phyloP scores from a whole-genome alignment of 2,113 vertebrate species.

The Scopus umbretta region DNA sequence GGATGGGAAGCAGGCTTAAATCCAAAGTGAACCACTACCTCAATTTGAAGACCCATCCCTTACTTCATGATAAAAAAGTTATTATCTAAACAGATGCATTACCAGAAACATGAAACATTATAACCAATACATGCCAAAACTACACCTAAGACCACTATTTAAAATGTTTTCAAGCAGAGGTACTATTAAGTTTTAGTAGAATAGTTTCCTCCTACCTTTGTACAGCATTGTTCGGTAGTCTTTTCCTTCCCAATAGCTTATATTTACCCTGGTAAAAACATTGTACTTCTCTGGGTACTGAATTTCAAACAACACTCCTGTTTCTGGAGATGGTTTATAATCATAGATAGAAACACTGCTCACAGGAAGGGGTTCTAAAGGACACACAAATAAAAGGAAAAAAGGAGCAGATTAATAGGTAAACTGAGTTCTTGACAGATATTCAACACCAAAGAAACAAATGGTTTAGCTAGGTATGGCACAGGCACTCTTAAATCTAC shows the following conservation, averaged over 20 bases:
- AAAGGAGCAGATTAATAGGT: not conserved
- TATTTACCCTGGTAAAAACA: slow-evolving; percentile 92
- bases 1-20: not conserved
- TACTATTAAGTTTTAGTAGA: not conserved
- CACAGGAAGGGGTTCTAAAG: slow-evolving; percentile 88
- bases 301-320: slow-evolving; percentile 90
- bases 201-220: slow-evolving; percentile 79
- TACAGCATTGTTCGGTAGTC: slow-evolving; percentile 87
- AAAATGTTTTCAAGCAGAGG: not conserved
- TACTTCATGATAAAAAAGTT: not conserved
- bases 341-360: slow-evolving; percentile 84
- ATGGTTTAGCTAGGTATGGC: not conserved
- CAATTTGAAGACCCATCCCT: not conserved
- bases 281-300: slow-evolving; percentile 85
- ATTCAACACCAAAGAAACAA: not conserved
- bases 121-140: not conserved
- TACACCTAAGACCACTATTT: not conserved
- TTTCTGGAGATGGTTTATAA: slow-evolving; percentile 90
- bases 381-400: not conserved
- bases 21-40: not conserved
- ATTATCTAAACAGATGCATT: not conserved
- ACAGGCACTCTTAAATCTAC: not conserved
- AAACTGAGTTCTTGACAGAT: not conserved
- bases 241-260: slow-evolving; percentile 89
- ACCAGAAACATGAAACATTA: not conserved